phyloP scores from a whole-genome alignment of 92 coral and sea anemone species.

The Diadumene lineata region DNA sequence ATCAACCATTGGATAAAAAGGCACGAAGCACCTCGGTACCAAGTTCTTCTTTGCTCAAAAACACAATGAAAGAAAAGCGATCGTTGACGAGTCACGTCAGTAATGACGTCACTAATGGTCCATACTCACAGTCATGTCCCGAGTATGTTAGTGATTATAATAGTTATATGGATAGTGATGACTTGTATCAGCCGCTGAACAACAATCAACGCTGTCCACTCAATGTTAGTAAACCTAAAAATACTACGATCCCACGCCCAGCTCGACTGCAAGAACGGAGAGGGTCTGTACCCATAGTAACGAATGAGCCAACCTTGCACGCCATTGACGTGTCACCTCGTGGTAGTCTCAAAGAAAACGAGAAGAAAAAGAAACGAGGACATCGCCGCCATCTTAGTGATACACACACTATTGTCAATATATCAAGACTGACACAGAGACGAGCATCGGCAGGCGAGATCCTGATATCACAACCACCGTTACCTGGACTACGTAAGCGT shows the following conservation, averaged over 20 bases:
- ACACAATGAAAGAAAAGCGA: not conserved
- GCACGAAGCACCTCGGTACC: conserved; percentile 28
- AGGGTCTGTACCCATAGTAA: conserved; percentile 5
- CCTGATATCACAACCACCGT: not conserved
- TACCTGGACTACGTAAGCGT: conserved; percentile 30
- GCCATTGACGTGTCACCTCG: conserved; percentile 29
- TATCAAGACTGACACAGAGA: conserved; percentile 12
- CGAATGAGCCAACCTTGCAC: conserved; percentile 13
- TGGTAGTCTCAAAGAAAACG: conserved; percentile 18
- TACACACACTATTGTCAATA: conserved; percentile 35
- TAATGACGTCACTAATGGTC: not conserved
- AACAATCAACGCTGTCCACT: conserved; percentile 51
- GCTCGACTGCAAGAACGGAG: conserved; percentile 5
- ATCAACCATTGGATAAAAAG: conserved; percentile 29
- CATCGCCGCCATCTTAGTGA: conserved; percentile 34
- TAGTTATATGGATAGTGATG: conserved; percentile 12
- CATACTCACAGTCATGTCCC: conserved; percentile 1
- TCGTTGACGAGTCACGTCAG: not conserved
- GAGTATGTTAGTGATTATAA: conserved; percentile 9
- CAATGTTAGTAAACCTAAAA: conserved; percentile 36
- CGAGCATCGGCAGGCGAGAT: conserved; percentile 18
- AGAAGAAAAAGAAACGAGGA: not conserved
- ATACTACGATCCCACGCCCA: conserved; percentile 4
- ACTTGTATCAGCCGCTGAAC: conserved; percentile 43
- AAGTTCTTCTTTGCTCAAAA: not conserved